Evolutionary conservation across 2,888 invertebrate genomes (phyloP).

Genomic region (Hydroisotoma schaefferi): DNA sequence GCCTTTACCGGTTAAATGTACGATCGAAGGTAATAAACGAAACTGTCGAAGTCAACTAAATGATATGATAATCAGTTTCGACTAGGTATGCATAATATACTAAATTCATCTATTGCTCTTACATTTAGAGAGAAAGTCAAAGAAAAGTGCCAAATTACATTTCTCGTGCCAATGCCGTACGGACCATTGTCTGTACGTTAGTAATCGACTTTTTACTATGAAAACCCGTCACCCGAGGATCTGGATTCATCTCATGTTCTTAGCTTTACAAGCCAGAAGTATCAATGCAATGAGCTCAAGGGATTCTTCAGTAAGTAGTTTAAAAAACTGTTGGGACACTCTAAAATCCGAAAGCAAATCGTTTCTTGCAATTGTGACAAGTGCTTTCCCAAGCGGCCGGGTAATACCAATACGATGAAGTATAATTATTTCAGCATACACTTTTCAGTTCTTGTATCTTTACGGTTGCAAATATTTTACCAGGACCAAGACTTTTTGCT

Average conservation of each 20-base stretch:
- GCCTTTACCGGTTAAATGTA: constrained; percentile 88
- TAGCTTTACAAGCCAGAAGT: constrained; percentile 78
- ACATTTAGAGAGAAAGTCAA: constrained; percentile 75
- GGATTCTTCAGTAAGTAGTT: constrained; percentile 74
- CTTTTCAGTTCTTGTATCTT: constrained; percentile 8
- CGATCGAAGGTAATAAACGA: constrained; percentile 78
- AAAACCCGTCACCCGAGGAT: constrained; percentile 68
- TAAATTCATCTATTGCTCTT: no score
- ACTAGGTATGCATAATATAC: no score
- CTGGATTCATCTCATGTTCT: constrained; percentile 95
- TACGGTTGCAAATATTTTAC: constrained; percentile 16
- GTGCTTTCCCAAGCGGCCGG: constrained; percentile 92
- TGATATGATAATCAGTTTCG: constrained; percentile 15
- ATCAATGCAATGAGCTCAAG: constrained; percentile 73
- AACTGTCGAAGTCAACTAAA: not conserved
- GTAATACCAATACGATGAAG: not conserved
- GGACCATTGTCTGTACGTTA: constrained; percentile 76
- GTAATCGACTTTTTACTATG: constrained; percentile 72
- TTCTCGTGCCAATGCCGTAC: constrained; percentile 72
- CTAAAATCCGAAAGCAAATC: constrained; percentile 86
- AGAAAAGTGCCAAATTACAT: constrained; percentile 80
- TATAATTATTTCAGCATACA: constrained; percentile 47
- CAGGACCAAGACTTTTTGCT: constrained; percentile 81
- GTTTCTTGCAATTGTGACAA: constrained; percentile 84
- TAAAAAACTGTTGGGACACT: constrained; percentile 92